A percentile compares a stretch with the other conserved stretches of the same genome.
These are phyloP conservation scores for Nephrotoma flavescens DNA, from an alignment of 2,888 invertebrate genomes.

Conservation along the genomic window DNA sequence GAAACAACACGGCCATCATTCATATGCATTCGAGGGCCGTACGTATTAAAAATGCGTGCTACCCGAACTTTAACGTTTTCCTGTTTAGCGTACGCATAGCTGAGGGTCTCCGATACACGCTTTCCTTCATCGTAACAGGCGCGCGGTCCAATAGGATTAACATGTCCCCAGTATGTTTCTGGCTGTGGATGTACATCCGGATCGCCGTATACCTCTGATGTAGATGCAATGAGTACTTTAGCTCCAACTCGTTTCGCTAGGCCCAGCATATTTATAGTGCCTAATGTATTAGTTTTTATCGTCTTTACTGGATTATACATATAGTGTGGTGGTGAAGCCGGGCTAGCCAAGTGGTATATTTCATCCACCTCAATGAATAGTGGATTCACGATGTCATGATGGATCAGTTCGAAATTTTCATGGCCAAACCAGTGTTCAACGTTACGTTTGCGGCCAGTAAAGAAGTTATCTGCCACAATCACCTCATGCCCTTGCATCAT, in stretches of 20 bases:
- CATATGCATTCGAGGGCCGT: conserved; percentile 98
- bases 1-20: conserved; percentile 97
- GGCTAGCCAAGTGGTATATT: conserved; percentile 97
- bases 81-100: conserved; percentile 93
- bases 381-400: conserved; percentile 97
- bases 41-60: conserved; percentile 97
- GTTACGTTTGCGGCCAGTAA: conserved; percentile 92
- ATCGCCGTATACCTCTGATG: conserved; percentile 98
- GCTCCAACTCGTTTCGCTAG: conserved; percentile 87
- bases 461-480: conserved; percentile 95
- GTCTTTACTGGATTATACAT: conserved; percentile 99
- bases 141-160: conserved; percentile 92
- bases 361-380: conserved; percentile 94
- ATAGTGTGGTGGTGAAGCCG: conserved; percentile 97
- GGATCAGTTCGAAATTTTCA: conserved; percentile 95
- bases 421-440: conserved; percentile 99
- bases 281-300: conserved; percentile 92
- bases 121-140: conserved; percentile 99
- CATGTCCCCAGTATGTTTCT: conserved; percentile 98
- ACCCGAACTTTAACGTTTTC: conserved; percentile 91
- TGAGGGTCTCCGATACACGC: conserved; percentile 87
- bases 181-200: conserved; percentile 96
- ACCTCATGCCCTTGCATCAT: conserved; percentile 95
- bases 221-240: conserved; percentile 88
- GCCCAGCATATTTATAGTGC: conserved; percentile 84